Conservation (phyloP, 2,888 invertebrate species). For the Sthenelais limicola region DNA sequence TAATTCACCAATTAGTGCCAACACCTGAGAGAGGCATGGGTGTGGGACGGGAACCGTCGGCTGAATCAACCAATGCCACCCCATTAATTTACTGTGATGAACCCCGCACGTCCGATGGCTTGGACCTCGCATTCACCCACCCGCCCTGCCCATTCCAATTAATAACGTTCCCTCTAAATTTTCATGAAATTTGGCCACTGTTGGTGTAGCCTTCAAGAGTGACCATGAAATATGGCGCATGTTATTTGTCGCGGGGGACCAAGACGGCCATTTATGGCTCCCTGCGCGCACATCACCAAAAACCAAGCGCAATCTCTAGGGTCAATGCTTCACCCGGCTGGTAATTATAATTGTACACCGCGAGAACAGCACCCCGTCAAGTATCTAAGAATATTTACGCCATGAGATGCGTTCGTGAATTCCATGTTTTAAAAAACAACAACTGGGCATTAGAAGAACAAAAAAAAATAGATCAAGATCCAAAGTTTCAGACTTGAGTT, state of each 20-base stretch:
- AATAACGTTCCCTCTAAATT: constrained; percentile 40
- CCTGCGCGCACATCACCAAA: constrained; percentile 37
- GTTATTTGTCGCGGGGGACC: constrained; percentile 11
- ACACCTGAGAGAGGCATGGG: constrained; percentile 26
- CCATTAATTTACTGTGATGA: constrained; percentile 36
- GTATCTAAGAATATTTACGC: no score
- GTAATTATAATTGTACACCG: constrained; percentile 41
- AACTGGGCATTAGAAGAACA: no score
- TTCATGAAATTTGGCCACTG: constrained; percentile 38
- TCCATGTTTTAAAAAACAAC: no score
- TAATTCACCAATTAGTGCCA: constrained; percentile 29
- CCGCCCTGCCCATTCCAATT: constrained; percentile 41
- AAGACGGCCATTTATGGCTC: constrained; percentile 25
- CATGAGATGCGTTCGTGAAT: no score
- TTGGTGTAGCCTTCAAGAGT: constrained; percentile 22
- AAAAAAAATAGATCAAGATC: no score
- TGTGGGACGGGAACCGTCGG: neutral
- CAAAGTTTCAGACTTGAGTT: no score
- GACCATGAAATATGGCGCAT: constrained; percentile 38
- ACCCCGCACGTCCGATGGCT: constrained; percentile 1
- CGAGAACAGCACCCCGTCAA: no score
- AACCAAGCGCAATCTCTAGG: constrained; percentile 31
- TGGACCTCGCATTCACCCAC: constrained; percentile 3
- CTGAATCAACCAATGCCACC: neutral
- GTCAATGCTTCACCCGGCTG: constrained; percentile 25